Evolutionary conservation across 2,113 vertebrate genomes (phyloP), one percentile per base, ranked within the genome.

Genomic region (Xiphias gladius): DNA sequence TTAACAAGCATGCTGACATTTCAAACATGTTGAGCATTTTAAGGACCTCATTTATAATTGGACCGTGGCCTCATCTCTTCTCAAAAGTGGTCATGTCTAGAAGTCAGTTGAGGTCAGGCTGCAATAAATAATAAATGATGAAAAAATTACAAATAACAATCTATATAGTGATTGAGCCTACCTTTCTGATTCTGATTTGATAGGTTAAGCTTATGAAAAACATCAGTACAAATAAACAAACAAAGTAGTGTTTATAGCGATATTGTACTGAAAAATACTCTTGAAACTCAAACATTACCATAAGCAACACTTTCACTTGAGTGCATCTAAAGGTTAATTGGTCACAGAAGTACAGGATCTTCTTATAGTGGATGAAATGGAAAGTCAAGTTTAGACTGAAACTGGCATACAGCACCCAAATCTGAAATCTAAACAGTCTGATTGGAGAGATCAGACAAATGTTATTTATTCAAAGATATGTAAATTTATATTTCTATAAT

Each of bases 381-480:
- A 74, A 48, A n/a, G 80, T 62, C 55, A 73, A 55, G 43, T 69
- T 37, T 22, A 39, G 28, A 41, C 43, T 26, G 2, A 73, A 13
- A 46, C 1, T 1, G 11, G 14, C 39, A 7, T 7, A 16, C 28
- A 39, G 57, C 37, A 9, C 73, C 26, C 22, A 83, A 43, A 73
- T 78, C 73, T 50, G 55, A 87, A 67, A 79, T 70, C 75, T 41
- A 73, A 87, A 74, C 77, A 66, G 70, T 37, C 64, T 63, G 80
- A 76, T 32, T 59, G 68, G 20, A 0, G 71, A 73, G 75, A 76
- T 48, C 70, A 67, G 66, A 76, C 70, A 66, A 26, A 22, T 57
- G 63, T 77, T 83, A 90, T 90, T 91, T 86, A 91, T 91, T 91
- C 87, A 91, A 82, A 87, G 65, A 88, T 91, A 93, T 93, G 91